Base-by-base conservation (phyloP, 2,888 invertebrate species). In the Galerucella pusilla region DNA sequence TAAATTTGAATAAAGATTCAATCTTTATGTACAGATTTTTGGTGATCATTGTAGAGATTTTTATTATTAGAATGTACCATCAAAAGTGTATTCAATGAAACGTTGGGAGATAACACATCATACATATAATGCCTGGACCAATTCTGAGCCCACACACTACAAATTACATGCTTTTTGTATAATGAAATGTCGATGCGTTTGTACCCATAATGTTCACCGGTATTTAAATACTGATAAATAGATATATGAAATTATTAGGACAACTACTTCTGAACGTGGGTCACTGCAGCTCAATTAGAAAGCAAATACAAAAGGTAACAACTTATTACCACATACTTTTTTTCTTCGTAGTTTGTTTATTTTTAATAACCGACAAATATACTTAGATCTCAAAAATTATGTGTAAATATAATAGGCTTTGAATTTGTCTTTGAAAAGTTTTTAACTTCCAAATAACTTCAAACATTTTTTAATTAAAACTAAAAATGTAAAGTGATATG, bases 71-170 rank as follows among this genome's bases (percentile, higher is more conserved):
- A 35, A 60, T 72, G 49, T 71, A 61, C 16, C 11, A 46, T 61
- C 16, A 61, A 54, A 69, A 20, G 52, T 63, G 70, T 70, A 70
- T 28, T 45, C 67, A 72, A 72, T 60, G 64, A 16, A 64, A 68
- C 46, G 20, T 59, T 72, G 60, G 61, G 72, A 72, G 72, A 72
- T 67, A 72, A 66, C 67, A 72, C 72, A 66, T 59, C 66, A 72
- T 72, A 72, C 45, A 60, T 72, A 72, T 66, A 72, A 72, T 72
- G 72, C 72, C 72, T 72, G 72, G 72, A 71, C 71, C 71, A 66
- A 71, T 54, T 12, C 60, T 60, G 64, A 64, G 72, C 52, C 72
- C 72, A 66, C 66, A 72, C 65, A 71, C 54, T 60, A 71, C 25
- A 71, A 71, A 45, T 11, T 65, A 64, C 52, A 73, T 61, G 64